Percentiles rank a stretch among this genome's conserved stretches.
phyloP scores from a whole-genome alignment of 1,140 invertebrate species.

The Drosophila sturtevanti region DNA sequence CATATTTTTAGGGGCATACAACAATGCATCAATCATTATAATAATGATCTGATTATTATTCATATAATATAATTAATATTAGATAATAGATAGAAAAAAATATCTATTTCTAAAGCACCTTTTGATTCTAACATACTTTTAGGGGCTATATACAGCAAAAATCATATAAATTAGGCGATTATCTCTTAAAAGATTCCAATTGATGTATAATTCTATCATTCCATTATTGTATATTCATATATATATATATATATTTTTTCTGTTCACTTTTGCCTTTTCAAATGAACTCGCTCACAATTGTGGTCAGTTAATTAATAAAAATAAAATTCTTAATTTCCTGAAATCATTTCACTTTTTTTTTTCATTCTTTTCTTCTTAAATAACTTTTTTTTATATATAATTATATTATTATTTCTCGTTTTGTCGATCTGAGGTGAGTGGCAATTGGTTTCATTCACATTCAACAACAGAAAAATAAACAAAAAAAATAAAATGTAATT shows the following conservation, averaged over 20 bases:
- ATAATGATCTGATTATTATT: no score
- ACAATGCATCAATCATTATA: no score
- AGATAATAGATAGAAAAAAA: no score
- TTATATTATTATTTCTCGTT: constrained; percentile 7
- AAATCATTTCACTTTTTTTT: neutral
- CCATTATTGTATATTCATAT: no score
- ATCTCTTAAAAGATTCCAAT: no score
- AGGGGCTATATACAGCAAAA: neutral
- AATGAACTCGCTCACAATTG: constrained; percentile 56
- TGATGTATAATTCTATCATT: no score
- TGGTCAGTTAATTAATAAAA: constrained; percentile 73
- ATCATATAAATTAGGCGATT: no score
- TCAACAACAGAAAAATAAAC: constrained; percentile 1
- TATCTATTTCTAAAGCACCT: neutral
- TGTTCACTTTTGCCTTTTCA: constrained; percentile 26
- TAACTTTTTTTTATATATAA: constrained; percentile 41
- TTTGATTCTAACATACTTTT: neutral
- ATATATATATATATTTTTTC: no score
- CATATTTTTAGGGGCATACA: no score
- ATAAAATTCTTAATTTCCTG: constrained; percentile 40
- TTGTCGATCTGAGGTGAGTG: constrained; percentile 10
- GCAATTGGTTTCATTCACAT: constrained; percentile 12
- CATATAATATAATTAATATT: no score
- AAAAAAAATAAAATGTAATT: constrained; percentile 7
- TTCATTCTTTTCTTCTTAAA: neutral